Evolutionary conservation across 2,797 vertebrate species (phyloP), one percentile per base, ranked within the genome.

Genomic region (Aulostomus chinensis): DNA sequence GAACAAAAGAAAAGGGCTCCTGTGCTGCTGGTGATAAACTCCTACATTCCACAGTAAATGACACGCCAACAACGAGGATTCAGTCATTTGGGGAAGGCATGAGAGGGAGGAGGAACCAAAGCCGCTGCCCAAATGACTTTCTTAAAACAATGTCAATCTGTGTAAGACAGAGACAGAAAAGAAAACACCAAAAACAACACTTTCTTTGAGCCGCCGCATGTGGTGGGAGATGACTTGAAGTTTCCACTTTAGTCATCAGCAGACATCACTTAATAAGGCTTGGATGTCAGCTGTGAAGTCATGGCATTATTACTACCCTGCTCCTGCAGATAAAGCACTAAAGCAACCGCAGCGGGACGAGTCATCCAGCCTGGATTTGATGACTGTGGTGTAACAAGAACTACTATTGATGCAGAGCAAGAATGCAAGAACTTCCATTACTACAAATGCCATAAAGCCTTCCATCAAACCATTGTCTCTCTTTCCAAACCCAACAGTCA

Each of bases 211-310:
- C 64, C 43, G 16, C 38, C 42, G 32, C 43, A 62, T 53, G 49
- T 20, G 34, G 16, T 54, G 33, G 63, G 46, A 35, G 66, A 52
- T 64, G 73, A 76, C 57, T 65, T 57, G 59, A 26, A 80, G 52
- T 82, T 85, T 83, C 80, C 83, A 84, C 72, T 78, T 67, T 37
- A 81, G 63, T 76, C 74, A 68, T 54, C 64, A 40, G 47, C 65
- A 73, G 30, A 62, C 62, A 48, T 73, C 59, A 22, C 67, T 75
- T 71, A 46, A 30, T 36, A 34, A 21, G 46, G 56, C 26, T 52
- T 62, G 47, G 55, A 68, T 66, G 61, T 71, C 54, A 48, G 33
- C 37, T 26, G 58, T 59, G 59, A 69, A 64, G 66, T 58, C 58
- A 51, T 43, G 15, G 49, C 42, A 34, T 72, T 56, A 46, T 55